Conservation (phyloP, 2,113 vertebrate species). For the Eolophus roseicapilla region DNA sequence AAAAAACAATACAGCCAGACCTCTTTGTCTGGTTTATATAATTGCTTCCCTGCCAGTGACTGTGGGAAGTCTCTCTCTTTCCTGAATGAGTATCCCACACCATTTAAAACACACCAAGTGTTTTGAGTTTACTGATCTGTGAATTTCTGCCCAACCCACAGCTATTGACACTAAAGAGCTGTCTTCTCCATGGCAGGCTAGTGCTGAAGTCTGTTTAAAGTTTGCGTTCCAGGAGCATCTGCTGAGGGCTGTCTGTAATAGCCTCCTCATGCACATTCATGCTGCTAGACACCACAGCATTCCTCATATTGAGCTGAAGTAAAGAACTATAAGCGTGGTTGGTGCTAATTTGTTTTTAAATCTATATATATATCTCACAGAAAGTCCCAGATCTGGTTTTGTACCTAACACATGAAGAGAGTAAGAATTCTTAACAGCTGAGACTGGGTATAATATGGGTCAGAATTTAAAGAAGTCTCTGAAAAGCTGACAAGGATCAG, state of each 20-base stretch:
- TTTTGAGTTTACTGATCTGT: slow-evolving; percentile 5
- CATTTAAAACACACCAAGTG: neutral
- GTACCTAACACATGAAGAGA: neutral
- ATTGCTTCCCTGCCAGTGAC: neutral
- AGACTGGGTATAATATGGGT: neutral
- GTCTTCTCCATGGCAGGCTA: neutral
- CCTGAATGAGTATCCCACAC: neutral
- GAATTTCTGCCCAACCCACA: neutral
- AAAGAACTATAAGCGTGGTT: rapidly evolving
- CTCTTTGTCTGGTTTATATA: neutral
- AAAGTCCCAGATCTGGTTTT: neutral
- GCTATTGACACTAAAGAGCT: neutral
- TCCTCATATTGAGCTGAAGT: neutral
- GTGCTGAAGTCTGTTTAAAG: neutral
- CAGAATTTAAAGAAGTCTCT: neutral
- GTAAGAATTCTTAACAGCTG: neutral
- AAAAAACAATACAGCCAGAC: neutral
- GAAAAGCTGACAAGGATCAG: neutral
- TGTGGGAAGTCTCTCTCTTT: neutral
- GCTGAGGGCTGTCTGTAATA: neutral
- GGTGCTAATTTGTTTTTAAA: neutral
- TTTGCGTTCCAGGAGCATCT: neutral
- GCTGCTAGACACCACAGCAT: neutral
- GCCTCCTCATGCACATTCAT: neutral
- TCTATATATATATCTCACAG: neutral